Conservation (phyloP, 2,797 vertebrate genomes). For the Delichon dasypus region DNA sequence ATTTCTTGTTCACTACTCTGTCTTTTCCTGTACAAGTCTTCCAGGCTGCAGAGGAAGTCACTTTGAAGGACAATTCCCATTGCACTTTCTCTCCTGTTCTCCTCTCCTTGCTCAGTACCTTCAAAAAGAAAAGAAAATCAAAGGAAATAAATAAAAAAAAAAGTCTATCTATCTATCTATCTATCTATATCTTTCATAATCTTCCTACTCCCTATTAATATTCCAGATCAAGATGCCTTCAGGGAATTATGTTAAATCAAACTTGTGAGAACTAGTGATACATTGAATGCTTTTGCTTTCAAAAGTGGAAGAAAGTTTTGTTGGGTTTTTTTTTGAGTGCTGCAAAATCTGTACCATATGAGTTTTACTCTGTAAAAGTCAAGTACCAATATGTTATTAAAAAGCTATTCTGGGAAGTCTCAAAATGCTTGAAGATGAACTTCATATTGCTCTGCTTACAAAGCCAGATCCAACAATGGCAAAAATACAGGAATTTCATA, state of each 20-base stretch:
- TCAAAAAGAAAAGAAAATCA: conserved; percentile 7
- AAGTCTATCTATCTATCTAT: not conserved
- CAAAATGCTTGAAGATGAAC: not conserved
- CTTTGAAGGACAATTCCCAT: not conserved
- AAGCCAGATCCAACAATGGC: not conserved
- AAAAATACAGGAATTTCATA: not conserved
- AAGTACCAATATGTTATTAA: not conserved
- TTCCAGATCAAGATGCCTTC: not conserved
- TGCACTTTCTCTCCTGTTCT: not conserved
- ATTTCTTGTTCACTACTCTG: not conserved
- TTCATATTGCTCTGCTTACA: not conserved
- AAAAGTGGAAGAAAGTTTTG: not conserved
- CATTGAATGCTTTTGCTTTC: not conserved
- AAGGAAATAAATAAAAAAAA: not conserved
- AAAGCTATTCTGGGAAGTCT: not conserved
- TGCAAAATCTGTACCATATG: not conserved
- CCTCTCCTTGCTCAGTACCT: not conserved
- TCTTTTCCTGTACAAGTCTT: not conserved
- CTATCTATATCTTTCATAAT: not conserved
- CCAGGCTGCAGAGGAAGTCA: not conserved
- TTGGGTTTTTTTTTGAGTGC: not conserved
- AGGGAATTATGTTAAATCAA: not conserved
- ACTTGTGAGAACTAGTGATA: not conserved
- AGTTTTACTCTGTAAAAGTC: not conserved
- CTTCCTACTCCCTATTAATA: not conserved